Evolutionary conservation across 2,113 vertebrate species (phyloP), one percentile per base, ranked within the genome.

Genomic region (Malurus melanocephalus): DNA sequence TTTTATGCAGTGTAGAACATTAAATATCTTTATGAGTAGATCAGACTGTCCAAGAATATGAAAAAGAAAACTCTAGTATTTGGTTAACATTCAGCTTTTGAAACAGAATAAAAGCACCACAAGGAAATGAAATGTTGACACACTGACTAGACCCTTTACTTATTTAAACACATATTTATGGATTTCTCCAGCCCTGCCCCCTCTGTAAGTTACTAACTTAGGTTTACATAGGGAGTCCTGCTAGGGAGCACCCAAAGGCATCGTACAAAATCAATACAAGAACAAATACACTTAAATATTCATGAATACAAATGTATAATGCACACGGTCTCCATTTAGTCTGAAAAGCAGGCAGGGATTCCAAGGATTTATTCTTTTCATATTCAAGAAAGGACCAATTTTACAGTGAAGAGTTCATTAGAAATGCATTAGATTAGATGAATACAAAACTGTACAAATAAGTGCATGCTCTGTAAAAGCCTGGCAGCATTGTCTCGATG

Each of bases 261-360:
- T 68, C 85, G 30, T 38, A 69, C 27, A 88, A 88, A 91, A 94
- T 92, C 84, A 89, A 89, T 95, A 81, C 56, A 87, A 81, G 51
- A 84, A 40, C 48, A 91, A 93, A 88, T 83, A 91, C 2, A 0
- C 45, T 91, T 92, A 94, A 92, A 90, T 91, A 93, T 89, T 93
- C 28, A 91, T 93, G 83, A 89, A 93, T 84, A 85, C 28, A 84
- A 89, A 80, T 81, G 71, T 67, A 86, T 93, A 93, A 85, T 92
- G 73, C 62, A 89, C 53, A 74, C 40, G 12, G 33, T 69, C 66
- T 93, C 51, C 5, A 1, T 79, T 92, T 83, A 83, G 68, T 76
- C 76, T 93, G 74, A 93, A 88, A 96, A 92, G 14, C 27, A 87
- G 65, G 19, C 69, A 85, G 75, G 15, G 24, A 69, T 94, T 85